These are phyloP conservation scores for Saccopteryx leptura DNA, from an alignment of 2,113 vertebrate species.

Conservation along the genomic window DNA sequence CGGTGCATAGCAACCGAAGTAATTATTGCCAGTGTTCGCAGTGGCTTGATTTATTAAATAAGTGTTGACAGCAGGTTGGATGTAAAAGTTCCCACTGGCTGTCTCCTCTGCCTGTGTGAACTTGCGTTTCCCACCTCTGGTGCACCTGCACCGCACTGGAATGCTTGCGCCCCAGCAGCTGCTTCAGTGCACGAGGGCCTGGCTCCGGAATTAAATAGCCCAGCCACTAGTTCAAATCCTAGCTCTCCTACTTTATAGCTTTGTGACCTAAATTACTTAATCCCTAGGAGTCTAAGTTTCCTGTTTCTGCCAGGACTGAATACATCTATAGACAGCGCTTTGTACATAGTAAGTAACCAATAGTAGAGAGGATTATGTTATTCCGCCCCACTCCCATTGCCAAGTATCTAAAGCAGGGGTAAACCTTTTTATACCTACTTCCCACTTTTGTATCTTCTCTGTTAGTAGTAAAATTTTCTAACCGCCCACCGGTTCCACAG, in stretches of 20 bases:
- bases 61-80: background rate
- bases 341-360: background rate
- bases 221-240: background rate
- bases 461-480: too few relatives aligned
- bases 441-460: too few relatives aligned
- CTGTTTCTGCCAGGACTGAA: background rate
- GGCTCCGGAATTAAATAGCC: background rate
- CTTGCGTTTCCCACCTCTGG: background rate
- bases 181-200: background rate
- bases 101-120: background rate
- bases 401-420: background rate
- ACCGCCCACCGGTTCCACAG: too few relatives aligned
- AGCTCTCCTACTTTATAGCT: background rate
- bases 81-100: background rate
- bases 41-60: background rate
- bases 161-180: background rate
- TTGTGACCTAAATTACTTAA: background rate
- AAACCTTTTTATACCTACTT: too few relatives aligned
- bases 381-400: background rate
- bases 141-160: too few relatives aligned
- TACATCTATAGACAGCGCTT: background rate
- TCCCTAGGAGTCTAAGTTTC: background rate
- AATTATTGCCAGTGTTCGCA: background rate
- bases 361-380: background rate
- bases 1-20: fast-evolving